Base-by-base conservation (phyloP, 2,888 invertebrate species). In the Steinernema scapterisci region DNA sequence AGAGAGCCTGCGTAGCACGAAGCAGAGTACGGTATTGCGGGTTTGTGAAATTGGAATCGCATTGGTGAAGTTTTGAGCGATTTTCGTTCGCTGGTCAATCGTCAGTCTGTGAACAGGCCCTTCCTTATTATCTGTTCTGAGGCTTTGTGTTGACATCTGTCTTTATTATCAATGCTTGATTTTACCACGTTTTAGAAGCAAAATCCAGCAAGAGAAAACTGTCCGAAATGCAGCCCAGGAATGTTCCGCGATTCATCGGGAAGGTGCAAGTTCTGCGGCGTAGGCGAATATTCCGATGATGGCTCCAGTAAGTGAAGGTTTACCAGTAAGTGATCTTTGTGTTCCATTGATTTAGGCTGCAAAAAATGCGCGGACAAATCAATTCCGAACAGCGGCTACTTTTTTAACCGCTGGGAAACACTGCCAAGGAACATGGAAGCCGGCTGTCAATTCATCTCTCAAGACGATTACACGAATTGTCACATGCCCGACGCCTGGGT, bases 141-240 rank as follows among this genome's bases (percentile, higher is more conserved):
- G n/a, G n/a, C n/a, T n/a, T n/a, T n/a, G n/a, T n/a, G n/a, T 44
- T 44, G 45, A 16, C 45, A 44, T 44, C 16, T 7, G 45, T 44
- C 16, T 11, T 44, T 44, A 16, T 44, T 7, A 44, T 16, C 45
- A 11, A 44, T 7, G 16, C 9, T 11, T 44, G 7, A 44, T 16
- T 11, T 11, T 44, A 16, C 45, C 7, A 16, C 45, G 13, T 81
- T 73, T 38, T 54, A 81, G 79, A 46, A 79, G 1, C 84, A 51
- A 0, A 73, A 78, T 3, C 73, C 79, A 2, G 73, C 74, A 76
- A 86, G 72, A 80, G 85, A 75, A 84, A 84, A 71, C 75, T 91
- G 91, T 82, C 89, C 89, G 0, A 89, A 90, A 1, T 91, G 91
- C 83, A 91, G 90, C 82, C 89, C 90, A 13, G 91, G 91, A 75